A percentile compares a stretch with the other conserved stretches of the same genome.
phyloP scores from a whole-genome alignment of 2,113 vertebrate species.

The Penelope pileata region DNA sequence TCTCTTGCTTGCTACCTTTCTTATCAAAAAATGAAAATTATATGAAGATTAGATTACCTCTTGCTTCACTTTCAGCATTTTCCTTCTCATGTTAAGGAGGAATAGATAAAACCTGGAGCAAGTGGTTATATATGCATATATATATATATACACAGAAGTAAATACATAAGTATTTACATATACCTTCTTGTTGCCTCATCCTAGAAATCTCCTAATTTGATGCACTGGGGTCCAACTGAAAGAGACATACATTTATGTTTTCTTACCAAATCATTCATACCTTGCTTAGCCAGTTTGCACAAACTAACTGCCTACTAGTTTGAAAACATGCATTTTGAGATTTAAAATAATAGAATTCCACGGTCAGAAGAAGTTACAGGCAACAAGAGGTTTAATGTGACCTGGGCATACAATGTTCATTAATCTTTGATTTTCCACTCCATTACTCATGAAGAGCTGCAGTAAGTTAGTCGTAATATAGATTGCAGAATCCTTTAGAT shows the following conservation, averaged over 20 bases:
- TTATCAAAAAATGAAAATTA: background rate
- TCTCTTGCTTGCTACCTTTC: background rate
- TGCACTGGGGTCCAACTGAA: background rate
- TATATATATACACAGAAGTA: no score
- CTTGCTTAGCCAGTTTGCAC: background rate
- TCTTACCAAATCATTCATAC: background rate
- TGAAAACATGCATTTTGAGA: background rate
- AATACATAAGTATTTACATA: background rate
- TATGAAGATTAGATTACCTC: background rate
- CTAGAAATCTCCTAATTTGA: background rate
- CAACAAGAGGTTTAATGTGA: background rate
- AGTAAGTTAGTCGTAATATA: background rate
- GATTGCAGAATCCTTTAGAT: background rate
- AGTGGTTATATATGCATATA: background rate
- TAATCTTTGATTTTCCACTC: background rate
- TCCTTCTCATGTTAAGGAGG: background rate
- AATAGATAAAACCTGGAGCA: background rate
- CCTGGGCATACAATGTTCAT: fast-evolving
- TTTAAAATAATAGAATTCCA: background rate
- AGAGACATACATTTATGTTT: background rate
- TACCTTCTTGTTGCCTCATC: background rate
- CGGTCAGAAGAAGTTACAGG: background rate
- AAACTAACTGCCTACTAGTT: background rate
- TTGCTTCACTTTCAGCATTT: background rate
- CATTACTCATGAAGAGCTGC: background rate